Percentiles rank a stretch among this genome's conserved stretches.
Evolutionary conservation across 2,113 vertebrate species (phyloP).

Genomic region (Noturus placidus): DNA sequence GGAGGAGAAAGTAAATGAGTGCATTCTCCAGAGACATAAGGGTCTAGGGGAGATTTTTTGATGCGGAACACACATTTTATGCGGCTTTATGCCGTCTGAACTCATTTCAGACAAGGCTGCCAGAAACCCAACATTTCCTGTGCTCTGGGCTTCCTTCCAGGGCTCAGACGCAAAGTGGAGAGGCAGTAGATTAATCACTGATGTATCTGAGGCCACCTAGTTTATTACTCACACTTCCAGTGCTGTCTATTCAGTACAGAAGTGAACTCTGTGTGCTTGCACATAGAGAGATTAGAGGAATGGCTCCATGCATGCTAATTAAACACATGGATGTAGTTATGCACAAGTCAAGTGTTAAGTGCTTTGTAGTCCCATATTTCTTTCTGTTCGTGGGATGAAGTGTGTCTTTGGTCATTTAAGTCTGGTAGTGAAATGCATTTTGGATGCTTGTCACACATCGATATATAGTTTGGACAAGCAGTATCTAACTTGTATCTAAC

Average conservation of each 20-base stretch:
- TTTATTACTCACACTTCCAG: conserved; percentile 55
- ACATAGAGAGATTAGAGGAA: conserved; percentile 40
- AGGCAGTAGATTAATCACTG: conserved; percentile 62
- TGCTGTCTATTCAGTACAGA: conserved; percentile 47
- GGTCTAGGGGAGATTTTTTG: conserved; percentile 60
- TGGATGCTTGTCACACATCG: background rate
- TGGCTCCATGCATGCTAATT: conserved; percentile 45
- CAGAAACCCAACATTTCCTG: conserved; percentile 59
- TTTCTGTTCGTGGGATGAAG: conserved; percentile 25
- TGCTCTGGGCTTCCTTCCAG: conserved; percentile 59
- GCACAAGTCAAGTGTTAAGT: conserved; percentile 51
- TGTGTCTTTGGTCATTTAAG: conserved; percentile 15
- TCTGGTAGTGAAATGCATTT: conserved; percentile 21
- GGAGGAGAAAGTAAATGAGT: conserved; percentile 53
- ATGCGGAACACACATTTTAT: conserved; percentile 61
- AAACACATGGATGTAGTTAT: conserved; percentile 48
- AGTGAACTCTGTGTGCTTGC: conserved; percentile 46
- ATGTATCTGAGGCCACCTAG: conserved; percentile 54
- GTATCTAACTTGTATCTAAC: background rate
- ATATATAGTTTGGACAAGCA: conserved; percentile 22
- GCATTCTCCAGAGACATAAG: conserved; percentile 61
- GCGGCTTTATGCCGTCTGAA: conserved; percentile 59
- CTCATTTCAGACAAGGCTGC: conserved; percentile 58
- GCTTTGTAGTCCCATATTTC: conserved; percentile 37
- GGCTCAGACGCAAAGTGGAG: conserved; percentile 52